Percentiles rank a stretch among this genome's conserved stretches.
phyloP scores from a whole-genome alignment of 2,113 vertebrate genomes.

The Microcebus jonahi region DNA sequence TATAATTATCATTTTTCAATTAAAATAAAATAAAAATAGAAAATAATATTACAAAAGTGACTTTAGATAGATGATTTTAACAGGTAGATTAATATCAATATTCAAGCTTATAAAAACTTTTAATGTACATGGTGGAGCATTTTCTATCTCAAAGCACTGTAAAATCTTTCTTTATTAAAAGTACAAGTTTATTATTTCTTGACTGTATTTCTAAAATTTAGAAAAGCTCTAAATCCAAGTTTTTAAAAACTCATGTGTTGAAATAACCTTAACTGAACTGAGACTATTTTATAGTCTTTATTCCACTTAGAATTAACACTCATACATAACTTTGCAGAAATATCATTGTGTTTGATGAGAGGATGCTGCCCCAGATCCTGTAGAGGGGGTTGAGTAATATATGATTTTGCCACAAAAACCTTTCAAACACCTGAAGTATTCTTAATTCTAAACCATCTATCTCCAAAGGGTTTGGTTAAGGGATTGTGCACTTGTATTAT shows the following conservation, averaged over 20 bases:
- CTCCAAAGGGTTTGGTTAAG: not conserved
- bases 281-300: not conserved
- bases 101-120: constrained; percentile 14
- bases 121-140: not conserved
- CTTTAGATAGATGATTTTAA: constrained; percentile 31
- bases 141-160: not conserved
- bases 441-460: not conserved
- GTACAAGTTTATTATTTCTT: constrained; percentile 5
- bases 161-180: not conserved
- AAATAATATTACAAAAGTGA: not conserved
- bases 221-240: not conserved
- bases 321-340: not conserved
- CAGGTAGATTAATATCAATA: not conserved
- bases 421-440: constrained; percentile 16
- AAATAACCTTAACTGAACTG: constrained; percentile 18
- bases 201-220: constrained; percentile 32
- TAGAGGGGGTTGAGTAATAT: not conserved
- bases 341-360: not conserved
- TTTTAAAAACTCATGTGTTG: not conserved
- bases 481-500: not conserved
- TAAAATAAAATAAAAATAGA: not conserved
- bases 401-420: not conserved
- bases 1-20: not conserved
- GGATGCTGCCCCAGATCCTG: not conserved
- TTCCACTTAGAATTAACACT: constrained; percentile 1